Evolutionary conservation across 2,113 vertebrate species (phyloP), one percentile per base, ranked within the genome.

Genomic region (Paralichthys olivaceus): DNA sequence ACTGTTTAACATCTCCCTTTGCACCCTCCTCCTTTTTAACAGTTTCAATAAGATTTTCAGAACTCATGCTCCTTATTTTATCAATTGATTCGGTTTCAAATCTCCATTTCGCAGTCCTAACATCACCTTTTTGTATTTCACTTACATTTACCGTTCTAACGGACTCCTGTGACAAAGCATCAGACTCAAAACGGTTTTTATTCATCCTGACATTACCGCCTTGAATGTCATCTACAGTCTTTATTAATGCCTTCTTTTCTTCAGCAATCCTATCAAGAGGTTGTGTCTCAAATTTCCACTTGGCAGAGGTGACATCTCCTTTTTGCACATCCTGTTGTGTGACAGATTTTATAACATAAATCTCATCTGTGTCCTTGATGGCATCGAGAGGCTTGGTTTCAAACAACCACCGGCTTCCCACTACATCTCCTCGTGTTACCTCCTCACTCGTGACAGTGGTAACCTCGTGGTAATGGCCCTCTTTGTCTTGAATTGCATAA

Each of bases 401-500:
- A 95, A 98, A 98, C 85, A 97, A 83, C 97, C 97, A 98, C 5
- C 95, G 95, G 9, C 96, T 94, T 54, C 95, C 96, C 20, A 96
- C 84, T 14, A 98, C 97, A 91, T 98, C 95, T 62, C 96, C 96
- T 20, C 94, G 92, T 63, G 94, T 93, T 14, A 96, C 92, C 54
- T 97, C 96, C 83, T 98, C 95, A 43, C 96, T 97, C 77, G 95
- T 96, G 71, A 98, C 95, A 51, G 96, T 98, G 56, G 96, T 97
- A 26, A 98, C 96, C 90, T 98, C 96, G 28, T 97, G 96, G 81
- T 95, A 97, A 92, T 92, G 87, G 0, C 97, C 97, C 85, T 96
- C 96, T 89, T 92, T 93, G 90, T 98, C 97, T 85, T 94, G 95
- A 84, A 98, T 96, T 34, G 97, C 96, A 75, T 97, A 97, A 23